Conservation (phyloP, 2,888 invertebrate genomes). For the Cerastoderma edule region DNA sequence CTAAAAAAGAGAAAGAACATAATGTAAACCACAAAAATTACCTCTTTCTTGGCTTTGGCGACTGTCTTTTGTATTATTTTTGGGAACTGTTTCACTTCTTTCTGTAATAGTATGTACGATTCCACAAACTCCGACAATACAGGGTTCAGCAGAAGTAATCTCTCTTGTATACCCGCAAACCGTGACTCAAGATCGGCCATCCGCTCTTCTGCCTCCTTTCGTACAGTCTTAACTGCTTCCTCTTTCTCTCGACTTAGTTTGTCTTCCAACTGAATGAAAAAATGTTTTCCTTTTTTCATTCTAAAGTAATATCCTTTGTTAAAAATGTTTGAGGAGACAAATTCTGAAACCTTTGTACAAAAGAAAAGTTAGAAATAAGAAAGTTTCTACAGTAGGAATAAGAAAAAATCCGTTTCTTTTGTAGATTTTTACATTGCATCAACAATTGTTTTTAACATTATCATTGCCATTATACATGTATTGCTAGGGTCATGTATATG, state of each 20-base stretch:
- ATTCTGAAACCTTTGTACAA: too few relatives aligned
- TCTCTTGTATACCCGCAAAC: constrained; percentile 51
- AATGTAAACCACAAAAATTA: constrained; percentile 33
- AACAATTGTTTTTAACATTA: too few relatives aligned
- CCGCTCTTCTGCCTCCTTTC: constrained; percentile 43
- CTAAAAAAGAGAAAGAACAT: neutral
- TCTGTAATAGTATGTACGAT: constrained; percentile 66
- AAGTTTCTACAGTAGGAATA: too few relatives aligned
- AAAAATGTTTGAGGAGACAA: too few relatives aligned
- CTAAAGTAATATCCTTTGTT: too few relatives aligned
- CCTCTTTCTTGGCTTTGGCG: constrained; percentile 67
- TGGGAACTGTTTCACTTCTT: constrained; percentile 70
- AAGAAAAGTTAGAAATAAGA: too few relatives aligned
- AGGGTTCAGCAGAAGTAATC: constrained; percentile 54
- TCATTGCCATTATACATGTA: too few relatives aligned
- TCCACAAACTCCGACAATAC: constrained; percentile 65
- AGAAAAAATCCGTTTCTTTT: too few relatives aligned
- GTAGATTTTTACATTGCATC: too few relatives aligned
- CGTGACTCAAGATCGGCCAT: constrained; percentile 57
- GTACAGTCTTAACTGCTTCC: constrained; percentile 48
- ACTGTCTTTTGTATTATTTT: constrained; percentile 64
- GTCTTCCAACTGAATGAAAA: constrained; percentile 31
- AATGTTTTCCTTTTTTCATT: neutral
- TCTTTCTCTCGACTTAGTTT: constrained; percentile 42
- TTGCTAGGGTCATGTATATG: too few relatives aligned